phyloP scores from a whole-genome alignment of 2,113 vertebrate species.

The Scartelaos histophorus region DNA sequence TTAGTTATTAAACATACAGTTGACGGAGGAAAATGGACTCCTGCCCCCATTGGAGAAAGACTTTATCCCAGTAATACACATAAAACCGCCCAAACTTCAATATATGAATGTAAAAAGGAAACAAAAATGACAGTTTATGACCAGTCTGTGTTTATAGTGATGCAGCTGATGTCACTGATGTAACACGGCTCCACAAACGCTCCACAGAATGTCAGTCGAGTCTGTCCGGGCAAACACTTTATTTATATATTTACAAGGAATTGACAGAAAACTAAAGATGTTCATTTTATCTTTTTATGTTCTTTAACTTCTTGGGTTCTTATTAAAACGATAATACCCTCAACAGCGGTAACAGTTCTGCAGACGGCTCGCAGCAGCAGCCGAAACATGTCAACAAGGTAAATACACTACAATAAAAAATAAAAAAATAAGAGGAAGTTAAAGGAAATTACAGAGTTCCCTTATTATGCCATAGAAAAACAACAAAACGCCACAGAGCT shows the following conservation, averaged over 20 bases:
- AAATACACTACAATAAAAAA: too few relatives aligned
- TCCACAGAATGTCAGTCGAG: not conserved
- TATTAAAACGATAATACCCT: too few relatives aligned
- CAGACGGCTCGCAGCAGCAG: too few relatives aligned
- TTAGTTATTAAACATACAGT: too few relatives aligned
- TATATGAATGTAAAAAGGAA: not conserved
- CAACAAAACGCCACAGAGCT: conserved; percentile 28
- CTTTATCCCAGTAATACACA: too few relatives aligned
- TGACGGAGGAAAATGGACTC: too few relatives aligned
- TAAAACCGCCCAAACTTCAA: not conserved
- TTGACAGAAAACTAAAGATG: too few relatives aligned
- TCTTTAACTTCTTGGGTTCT: too few relatives aligned
- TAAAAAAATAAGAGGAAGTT: too few relatives aligned
- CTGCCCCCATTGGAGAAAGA: not conserved
- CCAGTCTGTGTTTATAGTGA: not conserved
- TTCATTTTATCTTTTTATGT: too few relatives aligned
- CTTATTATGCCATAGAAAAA: conserved; percentile 29
- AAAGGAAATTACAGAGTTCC: conserved; percentile 40
- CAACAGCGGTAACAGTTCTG: too few relatives aligned
- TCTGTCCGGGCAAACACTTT: conserved; percentile 8
- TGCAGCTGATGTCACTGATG: not conserved
- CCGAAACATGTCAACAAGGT: too few relatives aligned
- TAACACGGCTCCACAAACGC: not conserved
- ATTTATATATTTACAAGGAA: conserved; percentile 17
- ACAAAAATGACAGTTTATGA: not conserved